Percentiles rank a stretch among this genome's conserved stretches.
These are phyloP conservation scores for Oryzias dopingdopingensis DNA, from an alignment of 2,797 vertebrate genomes.

Conservation along the genomic window DNA sequence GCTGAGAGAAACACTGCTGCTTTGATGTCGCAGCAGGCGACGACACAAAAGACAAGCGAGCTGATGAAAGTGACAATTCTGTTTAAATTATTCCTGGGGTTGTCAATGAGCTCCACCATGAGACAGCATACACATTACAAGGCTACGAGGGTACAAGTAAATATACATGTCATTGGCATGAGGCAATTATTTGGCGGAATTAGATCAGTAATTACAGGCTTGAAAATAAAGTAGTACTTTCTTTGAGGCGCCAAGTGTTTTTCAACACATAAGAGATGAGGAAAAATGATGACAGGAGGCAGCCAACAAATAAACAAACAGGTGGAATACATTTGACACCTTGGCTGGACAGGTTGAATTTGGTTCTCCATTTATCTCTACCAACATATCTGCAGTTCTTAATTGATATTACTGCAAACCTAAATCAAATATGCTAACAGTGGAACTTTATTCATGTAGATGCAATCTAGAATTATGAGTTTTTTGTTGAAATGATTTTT, in stretches of 20 bases:
- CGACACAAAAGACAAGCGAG: slow-evolving; percentile 75
- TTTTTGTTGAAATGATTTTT: too few species aligned
- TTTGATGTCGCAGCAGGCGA: slow-evolving; percentile 85
- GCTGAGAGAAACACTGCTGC: slow-evolving; percentile 70
- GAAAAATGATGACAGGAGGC: slow-evolving; percentile 54
- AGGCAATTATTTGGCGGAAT: slow-evolving; percentile 99
- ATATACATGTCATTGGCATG: slow-evolving; percentile 99
- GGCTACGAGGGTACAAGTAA: slow-evolving; percentile 87
- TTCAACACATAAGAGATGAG: slow-evolving; percentile 62
- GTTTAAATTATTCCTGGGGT: slow-evolving; percentile 78
- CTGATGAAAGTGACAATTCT: slow-evolving; percentile 88
- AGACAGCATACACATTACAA: slow-evolving; percentile 69
- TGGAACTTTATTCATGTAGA: background rate
- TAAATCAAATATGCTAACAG: slow-evolving; percentile 1
- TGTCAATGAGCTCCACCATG: slow-evolving; percentile 84
- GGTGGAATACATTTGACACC: slow-evolving; percentile 43
- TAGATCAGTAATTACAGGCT: slow-evolving; percentile 99
- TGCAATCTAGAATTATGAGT: too few species aligned
- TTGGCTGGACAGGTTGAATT: slow-evolving; percentile 10
- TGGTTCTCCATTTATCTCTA: slow-evolving; percentile 11
- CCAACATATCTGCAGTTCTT: background rate
- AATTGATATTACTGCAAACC: background rate
- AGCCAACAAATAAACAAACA: slow-evolving; percentile 44
- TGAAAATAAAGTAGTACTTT: slow-evolving; percentile 97
- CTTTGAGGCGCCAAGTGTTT: slow-evolving; percentile 86